Evolutionary conservation across 2,888 invertebrate species (phyloP), one percentile per base, ranked within the genome.

Genomic region (Chrysolina americana): DNA sequence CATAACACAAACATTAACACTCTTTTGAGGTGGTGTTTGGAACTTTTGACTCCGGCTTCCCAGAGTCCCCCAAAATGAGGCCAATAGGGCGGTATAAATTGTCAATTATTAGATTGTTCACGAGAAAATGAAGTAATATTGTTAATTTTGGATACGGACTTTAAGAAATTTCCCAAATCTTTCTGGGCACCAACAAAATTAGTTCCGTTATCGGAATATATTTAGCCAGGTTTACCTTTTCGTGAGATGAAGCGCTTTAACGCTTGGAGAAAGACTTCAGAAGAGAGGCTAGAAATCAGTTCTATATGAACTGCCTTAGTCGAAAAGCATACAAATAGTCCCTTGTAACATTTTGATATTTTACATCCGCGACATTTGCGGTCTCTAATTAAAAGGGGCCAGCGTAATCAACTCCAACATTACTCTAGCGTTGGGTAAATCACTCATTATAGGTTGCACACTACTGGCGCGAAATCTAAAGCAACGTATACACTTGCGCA

Each of bases 231-330:
- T 19, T 70, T 53, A 10, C 82, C 81, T 9, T 79, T 66, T 10
- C 78, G 65, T 3, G 78, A 68, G 0, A 76, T 69, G 47, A 82
- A 82, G 1, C 81, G 75, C 41, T 71, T 70, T 8, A 80, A 71
- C 5, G 79, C 74, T n/a, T 74, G 76, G 3, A 81, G 17, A 56
- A 81, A 81, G 4, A 78, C 62, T 1, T 78, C 74, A 1, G 80
- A 75, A n/a, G 75, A 69, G 4, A 81, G 65, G 47, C 71, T 73
- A 3, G 70, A 69, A 0, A 77, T 79, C 10, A 77, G 44, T 50
- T 81, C 81, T n/a, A 81, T 36, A 66, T 80, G 80, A 1, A 79
- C 70, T 0, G 80, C 80, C 10, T 75, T 70, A 5, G 71, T 68
- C 6, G 65, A 41, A 17, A 75, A 73, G 36, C 73, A 73, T 19